phyloP scores from a whole-genome alignment of 2,113 vertebrate species.

The Madoqua kirkii region DNA sequence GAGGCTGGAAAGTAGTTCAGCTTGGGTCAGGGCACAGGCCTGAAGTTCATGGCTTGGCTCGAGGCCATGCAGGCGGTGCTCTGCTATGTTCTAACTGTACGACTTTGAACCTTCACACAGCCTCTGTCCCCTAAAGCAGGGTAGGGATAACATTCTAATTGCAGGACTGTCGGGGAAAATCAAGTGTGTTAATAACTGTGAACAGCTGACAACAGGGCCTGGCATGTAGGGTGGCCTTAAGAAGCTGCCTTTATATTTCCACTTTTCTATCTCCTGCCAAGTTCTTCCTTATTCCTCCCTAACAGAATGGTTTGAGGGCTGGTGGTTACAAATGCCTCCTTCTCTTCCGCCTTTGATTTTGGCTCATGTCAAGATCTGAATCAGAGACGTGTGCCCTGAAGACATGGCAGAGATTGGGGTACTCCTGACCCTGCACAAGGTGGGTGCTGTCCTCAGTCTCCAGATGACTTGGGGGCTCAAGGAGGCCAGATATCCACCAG shows the following conservation, averaged over 20 bases:
- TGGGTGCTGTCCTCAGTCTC: not conserved
- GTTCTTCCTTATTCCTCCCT: not conserved
- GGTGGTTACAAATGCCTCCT: not conserved
- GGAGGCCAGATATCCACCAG: not conserved
- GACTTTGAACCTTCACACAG: not conserved
- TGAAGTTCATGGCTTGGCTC: not conserved
- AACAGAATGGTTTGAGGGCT: not conserved
- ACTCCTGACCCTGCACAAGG: not conserved
- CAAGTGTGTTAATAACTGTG: too few species aligned
- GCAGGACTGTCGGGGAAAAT: not conserved
- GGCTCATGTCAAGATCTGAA: not conserved
- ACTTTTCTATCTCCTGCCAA: not conserved
- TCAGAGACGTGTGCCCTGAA: not conserved
- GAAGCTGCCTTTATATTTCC: not conserved
- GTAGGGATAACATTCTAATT: not conserved
- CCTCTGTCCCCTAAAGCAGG: not conserved
- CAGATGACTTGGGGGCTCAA: not conserved
- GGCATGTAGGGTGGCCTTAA: not conserved
- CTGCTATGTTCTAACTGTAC: not conserved
- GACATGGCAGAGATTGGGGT: accelerated
- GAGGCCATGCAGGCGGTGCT: accelerated
- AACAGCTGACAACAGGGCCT: not conserved
- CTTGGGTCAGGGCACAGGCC: not conserved
- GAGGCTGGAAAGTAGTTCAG: too few species aligned
- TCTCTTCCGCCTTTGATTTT: not conserved